Base-by-base conservation (phyloP, 2,113 vertebrate species). In the Camelus dromedarius region DNA sequence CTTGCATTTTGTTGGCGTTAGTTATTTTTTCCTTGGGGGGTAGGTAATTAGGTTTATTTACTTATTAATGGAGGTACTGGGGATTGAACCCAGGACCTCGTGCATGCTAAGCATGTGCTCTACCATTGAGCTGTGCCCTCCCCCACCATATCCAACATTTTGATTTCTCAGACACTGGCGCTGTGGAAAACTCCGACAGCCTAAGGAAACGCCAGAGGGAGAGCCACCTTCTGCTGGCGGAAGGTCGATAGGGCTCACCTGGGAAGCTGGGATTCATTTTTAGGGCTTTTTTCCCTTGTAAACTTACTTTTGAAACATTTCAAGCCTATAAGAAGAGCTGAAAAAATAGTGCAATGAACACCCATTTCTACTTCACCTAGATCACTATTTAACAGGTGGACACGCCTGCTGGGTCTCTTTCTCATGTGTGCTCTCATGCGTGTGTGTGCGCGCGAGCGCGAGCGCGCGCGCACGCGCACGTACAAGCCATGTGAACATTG, bases 261-360 rank as follows among this genome's bases (percentile, higher is more conserved):
- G 62, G 58, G 54, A 15, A 66, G 11, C 16, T 12, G 30, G 13
- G 16, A 6, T 76, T 60, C 13, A 42, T 2, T 60, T 58, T 84
- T 42, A 73, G 50, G 30, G 32, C 80, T 69, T 84, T 28, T 52
- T 28, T 4, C 4, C 6, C 52, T 30, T 50, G 13, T 12, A 58
- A 75, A 88, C 42, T 84, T 84, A 38, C 48, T 91, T 91, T 92
- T 52, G 77, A 89, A 76, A 92, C 62, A 28, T 82, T 69, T 62
- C 13, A 58, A 94, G 35, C 64, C 16, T 87, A 32, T 9, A 19
- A 19, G 28, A 83, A 80, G 80, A 48, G 2, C 12, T 12, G 13
- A 76, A 73, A 75, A n/a, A 19, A 48, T 11, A 60, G 19, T 38
- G 20, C 46, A 66, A 10, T 2, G 20, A 70, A 62, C 22, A 42